Evolutionary conservation across 2,797 vertebrate genomes (phyloP), one percentile per base, ranked within the genome.

Genomic region (Ctenopoma multispine): DNA sequence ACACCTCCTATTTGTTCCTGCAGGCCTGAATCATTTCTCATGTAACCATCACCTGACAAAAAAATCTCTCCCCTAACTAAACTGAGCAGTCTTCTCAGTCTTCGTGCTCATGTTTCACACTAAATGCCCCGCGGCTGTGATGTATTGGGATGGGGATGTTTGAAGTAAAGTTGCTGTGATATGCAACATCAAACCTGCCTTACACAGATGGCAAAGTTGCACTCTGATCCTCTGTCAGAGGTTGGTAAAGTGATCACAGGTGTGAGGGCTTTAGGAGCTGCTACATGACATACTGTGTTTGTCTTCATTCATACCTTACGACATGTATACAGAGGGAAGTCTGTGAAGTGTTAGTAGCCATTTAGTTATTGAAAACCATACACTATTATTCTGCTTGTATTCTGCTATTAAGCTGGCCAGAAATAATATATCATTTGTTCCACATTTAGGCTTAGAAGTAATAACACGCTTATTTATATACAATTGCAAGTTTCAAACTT

Each of bases 111-210:
- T 41, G 70, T 44, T 63, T 63, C 77, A 75, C 56, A 64, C 44
- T 38, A 40, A 73, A 80, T 66, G 69, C 80, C 82, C 75, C 1
- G 53, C 11, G 47, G 85, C 83, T 71, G 66, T 63, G 59, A 79
- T 82, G 56, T 63, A 74, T 50, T 12, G 46, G 15, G 13, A 38
- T 13, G 23, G 15, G 12, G 12, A 53, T 41, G 36, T 36, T 64
- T 55, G 69, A 81, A 75, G 64, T 29, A 21, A 64, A 71, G 70
- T 61, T 59, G 58, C 47, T 75, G 27, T 77, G 55, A 73, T 75
- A 74, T 71, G 49, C 55, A 80, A 76, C 77, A 83, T 89, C 89
- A 86, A 89, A 81, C 73, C 50, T n/a, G 43, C 21, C 41, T 75
- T 68, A 55, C 50, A 55, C 70, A 67, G 23, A 70, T 21, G 1